A percentile compares a stretch with the other conserved stretches of the same genome.
Evolutionary conservation across 2,113 vertebrate species (phyloP).

Genomic region (Craseonycteris thonglongyai): DNA sequence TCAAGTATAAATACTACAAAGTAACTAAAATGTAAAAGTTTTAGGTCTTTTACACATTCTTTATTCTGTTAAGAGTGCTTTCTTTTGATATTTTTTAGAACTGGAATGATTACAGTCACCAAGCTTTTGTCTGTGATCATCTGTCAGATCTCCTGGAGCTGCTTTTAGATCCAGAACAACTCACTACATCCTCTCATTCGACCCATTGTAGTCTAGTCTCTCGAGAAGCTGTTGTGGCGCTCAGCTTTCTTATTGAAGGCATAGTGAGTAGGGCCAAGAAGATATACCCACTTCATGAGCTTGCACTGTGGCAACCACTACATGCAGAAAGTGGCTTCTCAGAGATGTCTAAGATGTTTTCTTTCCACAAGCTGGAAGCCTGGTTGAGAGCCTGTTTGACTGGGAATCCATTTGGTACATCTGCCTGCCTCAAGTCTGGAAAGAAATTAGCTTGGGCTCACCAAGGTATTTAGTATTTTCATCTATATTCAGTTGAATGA

Average conservation of each 20-base stretch:
- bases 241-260: slow-evolving; percentile 93
- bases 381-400: slow-evolving; percentile 85
- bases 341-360: slow-evolving; percentile 81
- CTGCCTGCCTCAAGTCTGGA: slow-evolving; percentile 87
- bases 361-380: slow-evolving; percentile 83
- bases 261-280: slow-evolving; percentile 66
- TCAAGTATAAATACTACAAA: not conserved
- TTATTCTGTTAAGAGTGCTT: not conserved
- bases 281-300: slow-evolving; percentile 84
- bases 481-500: slow-evolving; percentile 23
- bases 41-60: not conserved
- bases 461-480: slow-evolving; percentile 83
- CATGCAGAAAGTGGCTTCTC: slow-evolving; percentile 84
- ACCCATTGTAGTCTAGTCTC: slow-evolving; percentile 82
- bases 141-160: slow-evolving; percentile 89
- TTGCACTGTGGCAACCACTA: slow-evolving; percentile 85
- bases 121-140: slow-evolving; percentile 87
- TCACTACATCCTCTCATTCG: slow-evolving; percentile 82
- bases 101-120: slow-evolving; percentile 94
- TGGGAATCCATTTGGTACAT: slow-evolving; percentile 89
- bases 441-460: slow-evolving; percentile 94
- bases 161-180: slow-evolving; percentile 90
- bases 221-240: slow-evolving; percentile 81
- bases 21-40: slow-evolving; percentile 14
- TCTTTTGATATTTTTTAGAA: slow-evolving; percentile 81